Base-by-base conservation (phyloP, 2,113 vertebrate species). In the Gasterosteus nipponicus region DNA sequence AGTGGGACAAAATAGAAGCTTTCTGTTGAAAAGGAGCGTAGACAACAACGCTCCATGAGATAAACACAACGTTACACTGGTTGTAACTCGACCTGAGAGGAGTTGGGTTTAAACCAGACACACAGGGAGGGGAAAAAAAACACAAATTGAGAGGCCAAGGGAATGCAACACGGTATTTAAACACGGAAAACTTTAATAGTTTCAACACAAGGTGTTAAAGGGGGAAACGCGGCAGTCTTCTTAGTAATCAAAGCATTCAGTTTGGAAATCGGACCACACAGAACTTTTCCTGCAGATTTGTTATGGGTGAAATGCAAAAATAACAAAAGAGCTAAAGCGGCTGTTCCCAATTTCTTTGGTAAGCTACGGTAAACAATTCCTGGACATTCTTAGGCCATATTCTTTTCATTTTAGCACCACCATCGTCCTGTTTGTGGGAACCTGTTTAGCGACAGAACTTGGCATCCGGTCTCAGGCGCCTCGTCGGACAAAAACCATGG, bases 21-120 rank as follows among this genome's bases (percentile, higher is more conserved):
- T 73, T 91, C 87, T 86, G 78, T 33, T 39, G 12, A 57, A 26
- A 69, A 77, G 42, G 56, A 82, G 66, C 80, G 78, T 64, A 80
- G 73, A 92, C 89, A 89, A 84, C 66, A 58, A 75, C 0, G 3
- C 26, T 61, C 33, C 69, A 72, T 33, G 63, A 42, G 66, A 79
- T 72, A 49, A 85, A 86, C 49, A 67, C 31, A 51, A 26, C 22
- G 22, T 26, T 26, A 26, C 22, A 26, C 22, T 26, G 22, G 22
- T 26, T 26, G 22, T 26, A 72, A 71, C 46, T 69, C 14, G 16
- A 81, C 67, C 67, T 77, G 8, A 42, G 54, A 60, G n/a, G 33
- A 74, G 35, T 33, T 54, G 29, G 11, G 38, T 51, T 68, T 42
- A 38, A 60, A 69, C 33, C 8, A 35, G 58, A 74, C 53, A 58